Evolutionary conservation across 2,113 vertebrate species (phyloP).

Genomic region (Tetraodon nigroviridis): DNA sequence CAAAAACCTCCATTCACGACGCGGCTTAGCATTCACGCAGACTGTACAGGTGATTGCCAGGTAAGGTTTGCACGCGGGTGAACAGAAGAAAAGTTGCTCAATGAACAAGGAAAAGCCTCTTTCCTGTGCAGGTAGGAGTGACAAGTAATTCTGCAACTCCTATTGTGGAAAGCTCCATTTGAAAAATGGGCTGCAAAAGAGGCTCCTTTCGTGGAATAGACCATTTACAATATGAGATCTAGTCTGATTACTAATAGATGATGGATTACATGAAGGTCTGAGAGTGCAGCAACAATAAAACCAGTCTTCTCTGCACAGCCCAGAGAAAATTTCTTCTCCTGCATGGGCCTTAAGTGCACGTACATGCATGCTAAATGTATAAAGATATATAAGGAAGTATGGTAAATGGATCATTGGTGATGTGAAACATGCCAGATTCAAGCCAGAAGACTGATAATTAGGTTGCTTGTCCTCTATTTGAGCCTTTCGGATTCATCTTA

Average conservation of each 20-base stretch:
- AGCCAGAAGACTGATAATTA: slow-evolving; percentile 43
- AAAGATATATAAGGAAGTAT: slow-evolving; percentile 20
- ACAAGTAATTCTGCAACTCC: slow-evolving; percentile 30
- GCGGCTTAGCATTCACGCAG: slow-evolving; percentile 4
- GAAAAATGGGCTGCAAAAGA: slow-evolving; percentile 57
- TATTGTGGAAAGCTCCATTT: slow-evolving; percentile 60
- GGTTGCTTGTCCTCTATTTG: slow-evolving; percentile 51
- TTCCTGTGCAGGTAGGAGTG: slow-evolving; percentile 30
- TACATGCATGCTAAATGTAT: not conserved
- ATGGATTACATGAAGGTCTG: slow-evolving; percentile 18
- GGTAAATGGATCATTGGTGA: slow-evolving; percentile 22
- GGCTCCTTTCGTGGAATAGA: no score
- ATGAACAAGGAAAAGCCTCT: slow-evolving; percentile 49
- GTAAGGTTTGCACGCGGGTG: slow-evolving; percentile 12
- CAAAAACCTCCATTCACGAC: slow-evolving; percentile 19
- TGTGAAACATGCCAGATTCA: slow-evolving; percentile 20
- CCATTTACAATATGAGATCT: no score
- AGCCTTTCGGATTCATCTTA: slow-evolving; percentile 53
- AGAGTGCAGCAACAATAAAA: slow-evolving; percentile 19
- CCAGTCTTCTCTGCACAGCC: not conserved
- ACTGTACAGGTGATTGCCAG: slow-evolving; percentile 13
- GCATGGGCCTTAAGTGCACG: slow-evolving; percentile 18
- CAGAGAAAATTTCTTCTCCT: slow-evolving; percentile 7
- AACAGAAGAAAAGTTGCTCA: slow-evolving; percentile 13
- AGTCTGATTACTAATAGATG: slow-evolving; percentile 7